Evolutionary conservation across 2,888 invertebrate genomes (phyloP), one percentile per base, ranked within the genome.

Genomic region (Branchellion lobata): DNA sequence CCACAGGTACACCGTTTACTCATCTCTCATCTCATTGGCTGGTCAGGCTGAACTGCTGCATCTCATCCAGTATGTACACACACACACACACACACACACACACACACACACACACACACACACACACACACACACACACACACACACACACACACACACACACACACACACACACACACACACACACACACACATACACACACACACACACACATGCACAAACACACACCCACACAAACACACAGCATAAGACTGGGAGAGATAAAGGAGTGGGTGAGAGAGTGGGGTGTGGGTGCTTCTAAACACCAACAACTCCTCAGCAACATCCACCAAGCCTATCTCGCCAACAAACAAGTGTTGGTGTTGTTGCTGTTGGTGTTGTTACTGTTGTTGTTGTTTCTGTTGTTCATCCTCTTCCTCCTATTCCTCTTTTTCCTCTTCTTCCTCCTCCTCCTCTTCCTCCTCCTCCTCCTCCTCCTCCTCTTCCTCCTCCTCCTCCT

Each of bases 1-100:
- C n/a, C n/a, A 47, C 87, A 91, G 95, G 65, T 96, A 95, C 88
- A 93, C 94, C 86, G 94, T 96, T 21, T 97, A 96, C 88, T 94
- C 94, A 86, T 93, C 94, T 85, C 90, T 96, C 84, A 92, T 96
- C 31, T 92, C 93, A 88, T 91, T 97, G 79, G 94, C 96, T 0
- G 93, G 93, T 65, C 92, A 94, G 83, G 93, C 94, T 34, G 94
- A 95, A 81, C 92, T 93, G 84, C 92, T 96, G n/a, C 73, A 82
- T 24, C 61, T 79, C 29, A 33, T 83, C 47, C 81, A 82, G 47
- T 47, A 8, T 14, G 47, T 47, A 40, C 40, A 40, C 40, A 40
- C 40, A 40, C 40, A 40, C 40, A 40, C 40, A 40, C 40, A 40
- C 40, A 40, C 5, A 40, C 40, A 40, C 40, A 40, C 40, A 40